Conservation (phyloP, 64 coral and sea anemone genomes). For the Acropora yongei region DNA sequence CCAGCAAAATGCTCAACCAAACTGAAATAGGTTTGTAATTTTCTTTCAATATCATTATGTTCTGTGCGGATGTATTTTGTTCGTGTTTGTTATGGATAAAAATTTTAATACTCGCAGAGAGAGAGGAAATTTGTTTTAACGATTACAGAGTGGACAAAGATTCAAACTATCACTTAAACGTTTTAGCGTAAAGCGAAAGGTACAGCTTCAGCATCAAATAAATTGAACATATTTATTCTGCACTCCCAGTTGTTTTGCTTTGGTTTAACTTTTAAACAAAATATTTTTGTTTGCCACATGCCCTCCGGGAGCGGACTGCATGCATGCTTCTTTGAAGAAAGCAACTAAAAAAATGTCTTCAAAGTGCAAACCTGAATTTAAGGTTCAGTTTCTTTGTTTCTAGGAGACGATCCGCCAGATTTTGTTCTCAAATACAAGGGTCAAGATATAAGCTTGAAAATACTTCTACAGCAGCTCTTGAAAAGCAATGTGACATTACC, state of each 20-base stretch:
- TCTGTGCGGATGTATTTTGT: no score
- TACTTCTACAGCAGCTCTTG: no score
- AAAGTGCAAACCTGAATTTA: no score
- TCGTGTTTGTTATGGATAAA: no score
- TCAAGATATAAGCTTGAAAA: not conserved
- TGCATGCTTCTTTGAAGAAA: not conserved
- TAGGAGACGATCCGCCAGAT: not conserved
- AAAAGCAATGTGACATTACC: not conserved
- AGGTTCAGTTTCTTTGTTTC: not conserved
- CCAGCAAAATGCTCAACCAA: not conserved
- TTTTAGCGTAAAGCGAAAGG: not conserved
- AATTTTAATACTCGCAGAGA: not conserved
- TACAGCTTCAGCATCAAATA: no score
- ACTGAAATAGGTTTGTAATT: not conserved
- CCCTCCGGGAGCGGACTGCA: not conserved
- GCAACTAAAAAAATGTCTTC: not conserved
- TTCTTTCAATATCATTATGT: not conserved
- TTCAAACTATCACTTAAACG: not conserved
- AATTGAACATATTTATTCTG: not conserved
- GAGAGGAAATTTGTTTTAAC: not conserved
- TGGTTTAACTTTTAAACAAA: not conserved
- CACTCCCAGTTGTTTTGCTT: not conserved
- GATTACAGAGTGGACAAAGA: not conserved
- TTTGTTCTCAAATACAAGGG: slow-evolving; percentile 10
- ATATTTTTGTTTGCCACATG: not conserved